These are phyloP conservation scores for Gopherus evgoodei DNA, from an alignment of 2,113 vertebrate species.

Conservation along the genomic window DNA sequence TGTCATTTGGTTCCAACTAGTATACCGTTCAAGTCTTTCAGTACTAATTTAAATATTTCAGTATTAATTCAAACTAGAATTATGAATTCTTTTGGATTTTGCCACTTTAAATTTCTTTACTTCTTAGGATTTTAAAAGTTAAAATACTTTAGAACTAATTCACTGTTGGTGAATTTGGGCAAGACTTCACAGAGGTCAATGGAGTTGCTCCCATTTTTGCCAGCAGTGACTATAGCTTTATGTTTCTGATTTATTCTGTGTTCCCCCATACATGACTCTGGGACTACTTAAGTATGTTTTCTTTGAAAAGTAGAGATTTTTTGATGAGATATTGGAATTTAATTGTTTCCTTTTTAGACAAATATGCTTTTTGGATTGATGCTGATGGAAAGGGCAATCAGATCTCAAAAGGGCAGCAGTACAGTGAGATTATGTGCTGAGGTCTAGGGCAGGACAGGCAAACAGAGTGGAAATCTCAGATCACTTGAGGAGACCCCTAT, in stretches of 20 bases:
- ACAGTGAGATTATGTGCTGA: conserved; percentile 74
- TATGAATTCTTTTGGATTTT: background rate
- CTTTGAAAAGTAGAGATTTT: conserved; percentile 76
- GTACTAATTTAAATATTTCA: background rate
- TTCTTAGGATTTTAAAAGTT: conserved; percentile 15
- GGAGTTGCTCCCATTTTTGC: conserved; percentile 31
- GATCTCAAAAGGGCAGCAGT: conserved; percentile 73
- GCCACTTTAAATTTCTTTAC: background rate
- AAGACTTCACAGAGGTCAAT: conserved; percentile 18
- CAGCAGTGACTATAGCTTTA: conserved; percentile 26
- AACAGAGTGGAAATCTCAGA: conserved; percentile 67
- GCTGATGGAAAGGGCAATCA: conserved; percentile 78
- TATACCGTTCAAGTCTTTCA: background rate
- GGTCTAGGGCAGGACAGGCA: conserved; percentile 73
- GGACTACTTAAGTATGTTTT: conserved; percentile 73
- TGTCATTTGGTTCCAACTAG: background rate
- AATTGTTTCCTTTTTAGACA: conserved; percentile 88
- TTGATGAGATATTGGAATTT: conserved; percentile 79
- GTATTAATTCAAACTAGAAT: background rate
- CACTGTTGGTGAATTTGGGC: conserved; percentile 16
- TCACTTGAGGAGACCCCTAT: conserved; percentile 61
- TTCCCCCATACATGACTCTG: background rate
- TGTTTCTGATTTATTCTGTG: conserved; percentile 47
- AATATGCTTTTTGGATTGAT: conserved; percentile 81
- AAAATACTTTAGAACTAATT: conserved; percentile 45